Base-by-base conservation (phyloP, 2,888 invertebrate genomes). In the Agrotis ipsilon region DNA sequence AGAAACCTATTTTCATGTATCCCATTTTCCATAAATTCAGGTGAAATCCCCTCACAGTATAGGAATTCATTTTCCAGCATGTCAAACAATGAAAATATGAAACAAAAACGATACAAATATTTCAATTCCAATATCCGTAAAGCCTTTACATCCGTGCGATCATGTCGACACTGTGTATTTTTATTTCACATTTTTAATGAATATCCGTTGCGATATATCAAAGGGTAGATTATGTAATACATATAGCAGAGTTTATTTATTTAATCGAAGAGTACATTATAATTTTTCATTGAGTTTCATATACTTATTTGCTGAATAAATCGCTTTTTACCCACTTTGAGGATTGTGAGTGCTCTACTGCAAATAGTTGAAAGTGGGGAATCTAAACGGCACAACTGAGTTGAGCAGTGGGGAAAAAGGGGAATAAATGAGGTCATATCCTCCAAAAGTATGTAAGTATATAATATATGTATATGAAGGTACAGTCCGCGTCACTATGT, bases 201-300 rank as follows among this genome's bases (percentile, higher is more conserved):
- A 75, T 62, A 54, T 66, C 9, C 32, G 51, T 46, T 59, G 24
- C 24, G 32, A 55, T 39, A 65, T 16, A 32, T 58, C 58, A 19
- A 73, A 66, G 1, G 2, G 39, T 21, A 54, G 13, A 48, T 45
- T 76, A 19, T 45, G 58, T 49, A 19, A 58, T 16, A 46, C 21
- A 49, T 27, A 18, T 6, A 7, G 21, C 43, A 14, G 7, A 48
- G 2, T 45, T 18, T 18, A 43, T 54, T 43, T 45, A 32, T 4
- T 27, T 2, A 1, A 27, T 54, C 27, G 27, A 54, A 11, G 5
- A 11, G 18, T 54, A 1, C 32, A 32, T 32, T 7, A 32, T 6
- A 32, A 6, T 32, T 32, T 32, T 32, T 32, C n/a, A n/a, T n/a
- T n/a, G n/a, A n/a, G n/a, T n/a, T n/a, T n/a, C n/a, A n/a, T n/a